A percentile compares a stretch with the other conserved stretches of the same genome.
Evolutionary conservation across 2,113 vertebrate genomes (phyloP).

Genomic region (Passer montanus): DNA sequence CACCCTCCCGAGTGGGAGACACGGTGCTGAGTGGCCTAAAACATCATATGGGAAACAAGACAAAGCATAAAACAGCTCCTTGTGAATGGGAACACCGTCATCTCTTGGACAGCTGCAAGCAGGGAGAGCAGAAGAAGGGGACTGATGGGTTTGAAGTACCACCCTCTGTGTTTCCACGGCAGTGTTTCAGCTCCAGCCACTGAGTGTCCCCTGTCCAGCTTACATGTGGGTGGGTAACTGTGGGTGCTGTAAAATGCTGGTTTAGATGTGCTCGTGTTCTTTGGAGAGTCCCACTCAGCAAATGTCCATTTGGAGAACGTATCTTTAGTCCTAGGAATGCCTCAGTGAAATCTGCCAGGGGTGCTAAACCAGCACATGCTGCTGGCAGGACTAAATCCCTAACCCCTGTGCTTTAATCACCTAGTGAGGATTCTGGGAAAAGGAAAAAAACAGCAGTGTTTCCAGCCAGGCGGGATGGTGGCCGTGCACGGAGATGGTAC

Average conservation of each 20-base stretch:
- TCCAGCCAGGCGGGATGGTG: background rate
- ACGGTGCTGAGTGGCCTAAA: background rate
- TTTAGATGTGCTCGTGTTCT: background rate
- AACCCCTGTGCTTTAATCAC: background rate
- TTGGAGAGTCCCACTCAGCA: background rate
- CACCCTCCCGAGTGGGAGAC: background rate
- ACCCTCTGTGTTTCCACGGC: background rate
- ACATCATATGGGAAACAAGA: background rate
- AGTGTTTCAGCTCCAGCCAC: background rate
- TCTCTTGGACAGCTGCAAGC: background rate
- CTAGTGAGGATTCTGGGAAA: background rate
- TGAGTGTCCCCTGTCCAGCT: background rate
- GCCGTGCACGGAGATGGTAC: background rate
- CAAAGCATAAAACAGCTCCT: background rate
- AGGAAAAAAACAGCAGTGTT: background rate
- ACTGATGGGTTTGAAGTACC: background rate
- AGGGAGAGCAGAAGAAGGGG: background rate
- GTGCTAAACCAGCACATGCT: background rate
- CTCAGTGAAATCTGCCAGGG: background rate
- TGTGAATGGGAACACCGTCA: background rate
- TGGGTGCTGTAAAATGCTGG: background rate
- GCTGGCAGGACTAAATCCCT: background rate
- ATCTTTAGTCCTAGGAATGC: background rate
- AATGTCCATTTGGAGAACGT: background rate
- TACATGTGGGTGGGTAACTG: background rate